Base-by-base conservation (phyloP, 2,888 invertebrate species). In the Agrochola lota region DNA sequence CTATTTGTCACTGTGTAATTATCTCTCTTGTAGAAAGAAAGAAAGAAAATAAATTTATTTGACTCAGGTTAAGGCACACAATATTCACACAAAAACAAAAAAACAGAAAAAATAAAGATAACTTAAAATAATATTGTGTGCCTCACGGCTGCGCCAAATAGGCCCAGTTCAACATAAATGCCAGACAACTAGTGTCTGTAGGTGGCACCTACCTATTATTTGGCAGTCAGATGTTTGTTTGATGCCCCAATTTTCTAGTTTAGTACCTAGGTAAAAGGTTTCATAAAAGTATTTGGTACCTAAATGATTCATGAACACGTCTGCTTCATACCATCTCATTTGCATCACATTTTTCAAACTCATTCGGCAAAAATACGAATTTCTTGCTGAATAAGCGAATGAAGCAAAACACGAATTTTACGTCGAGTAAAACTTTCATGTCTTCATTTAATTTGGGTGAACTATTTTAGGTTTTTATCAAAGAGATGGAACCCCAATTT, bases 341-440 rank as follows among this genome's bases (percentile, higher is more conserved):
- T 77, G 68, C 81, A 84, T 75, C 74, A 74, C n/a, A 70, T 77
- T 74, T 76, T 78, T 20, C 35, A 68, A 68, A 67, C 52, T 67
- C 75, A 78, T 86, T 77, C 73, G 66, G 55, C 46, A 62, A 72
- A 84, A 83, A 71, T 74, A 64, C 70, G 30, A 78, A 71, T 78
- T 74, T 74, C 69, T 64, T 72, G 35, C 67, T 55, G 69, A 60
- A 78, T 73, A 74, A 57, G 26, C 7, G 64, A 66, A 66, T 69
- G 30, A 67, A n/a, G 64, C 30, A 40, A 71, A 74, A 81, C 62
- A 71, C 46, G 62, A 74, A 68, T 55, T 71, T 71, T 62, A 77
- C 46, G 72, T 46, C 20, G 30, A 77, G 40, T 63, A 59, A 84
- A 84, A 75, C n/a, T 66, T 83, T 74, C 30, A 70, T 59, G 59